These are phyloP conservation scores for Rhyacophila evoluta DNA, from an alignment of 2,888 invertebrate species.

Conservation along the genomic window DNA sequence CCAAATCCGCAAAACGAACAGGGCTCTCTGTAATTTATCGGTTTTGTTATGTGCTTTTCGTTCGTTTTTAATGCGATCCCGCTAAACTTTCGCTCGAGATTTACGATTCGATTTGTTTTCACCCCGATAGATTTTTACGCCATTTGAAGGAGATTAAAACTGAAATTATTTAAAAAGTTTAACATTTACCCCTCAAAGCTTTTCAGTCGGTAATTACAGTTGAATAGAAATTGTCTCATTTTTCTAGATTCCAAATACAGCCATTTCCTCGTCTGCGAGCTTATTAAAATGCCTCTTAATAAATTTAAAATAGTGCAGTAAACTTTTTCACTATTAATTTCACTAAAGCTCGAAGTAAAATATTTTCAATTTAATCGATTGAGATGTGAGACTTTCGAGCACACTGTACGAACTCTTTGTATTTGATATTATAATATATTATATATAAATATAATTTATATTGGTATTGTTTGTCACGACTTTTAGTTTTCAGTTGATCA, in stretches of 20 bases:
- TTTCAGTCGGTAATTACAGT: not conserved
- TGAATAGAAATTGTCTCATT: not conserved
- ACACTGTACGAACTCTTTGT: too few relatives aligned
- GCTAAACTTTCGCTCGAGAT: not conserved
- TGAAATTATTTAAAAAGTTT: not conserved
- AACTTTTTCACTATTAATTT: too few relatives aligned
- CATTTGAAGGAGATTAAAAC: conserved; percentile 1
- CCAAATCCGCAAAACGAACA: not conserved
- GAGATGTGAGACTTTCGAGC: too few relatives aligned
- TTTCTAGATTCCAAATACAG: too few relatives aligned
- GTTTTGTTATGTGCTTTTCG: not conserved
- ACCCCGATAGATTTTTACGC: not conserved
- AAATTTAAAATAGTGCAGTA: too few relatives aligned
- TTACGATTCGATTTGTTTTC: conserved; percentile 17
- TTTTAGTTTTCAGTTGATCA: too few relatives aligned
- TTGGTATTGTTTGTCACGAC: too few relatives aligned
- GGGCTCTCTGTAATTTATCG: not conserved
- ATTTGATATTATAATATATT: too few relatives aligned
- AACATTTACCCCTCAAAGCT: not conserved
- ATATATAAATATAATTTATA: too few relatives aligned
- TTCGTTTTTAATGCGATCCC: not conserved
- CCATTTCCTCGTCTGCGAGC: too few relatives aligned
- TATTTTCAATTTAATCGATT: too few relatives aligned
- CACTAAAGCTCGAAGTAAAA: too few relatives aligned
- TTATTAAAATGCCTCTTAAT: not conserved